Base-by-base conservation (phyloP, 2,797 vertebrate species). In the Tangara arthus region DNA sequence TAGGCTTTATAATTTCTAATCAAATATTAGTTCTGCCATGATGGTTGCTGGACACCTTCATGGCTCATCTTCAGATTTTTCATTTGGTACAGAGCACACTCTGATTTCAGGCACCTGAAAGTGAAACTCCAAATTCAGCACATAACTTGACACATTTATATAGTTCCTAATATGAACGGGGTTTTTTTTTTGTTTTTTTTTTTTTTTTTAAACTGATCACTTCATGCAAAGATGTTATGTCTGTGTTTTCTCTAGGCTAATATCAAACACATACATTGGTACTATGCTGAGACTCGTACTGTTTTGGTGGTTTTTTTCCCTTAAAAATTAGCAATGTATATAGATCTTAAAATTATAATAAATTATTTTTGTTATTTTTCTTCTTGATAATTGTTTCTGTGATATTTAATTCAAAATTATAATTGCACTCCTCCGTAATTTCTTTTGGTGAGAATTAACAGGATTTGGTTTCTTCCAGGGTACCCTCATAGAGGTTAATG, bases 1-100 rank as follows among this genome's bases (percentile, higher is more conserved):
- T 60, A 72, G 15, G 41, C 20, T 94, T 91, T 87, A 93, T 49
- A 92, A 23, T 86, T 96, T 95, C 68, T 80, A 50, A 89, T 87
- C 34, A 76, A 83, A 85, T 81, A 7, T 55, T 88, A 65, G 27
- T n/a, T 72, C 87, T 87, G 61, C 26, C 63, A 50, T 50, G 68
- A 15, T 87, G 17, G 16, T 87, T 46, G n/a, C 22, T 3, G 24
- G 73, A 77, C 17, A 76, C 66, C 57, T 96, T 87, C 47, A 21
- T 78, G 60, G 55, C 16, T 93, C 44, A 78, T 77, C 52, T 93
- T 83, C 41, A 77, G 27, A 82, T 72, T 90, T 92, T 96, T 89
- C 3, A 22, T 77, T 88, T 49, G 55, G 28, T 77, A 72, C 27
- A 76, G 65, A 15, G 49, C 11, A 49, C 14, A 47, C 20, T 59